Evolutionary conservation across 2,888 invertebrate genomes (phyloP), one percentile per base, ranked within the genome.

Genomic region (Polia nebulosa): DNA sequence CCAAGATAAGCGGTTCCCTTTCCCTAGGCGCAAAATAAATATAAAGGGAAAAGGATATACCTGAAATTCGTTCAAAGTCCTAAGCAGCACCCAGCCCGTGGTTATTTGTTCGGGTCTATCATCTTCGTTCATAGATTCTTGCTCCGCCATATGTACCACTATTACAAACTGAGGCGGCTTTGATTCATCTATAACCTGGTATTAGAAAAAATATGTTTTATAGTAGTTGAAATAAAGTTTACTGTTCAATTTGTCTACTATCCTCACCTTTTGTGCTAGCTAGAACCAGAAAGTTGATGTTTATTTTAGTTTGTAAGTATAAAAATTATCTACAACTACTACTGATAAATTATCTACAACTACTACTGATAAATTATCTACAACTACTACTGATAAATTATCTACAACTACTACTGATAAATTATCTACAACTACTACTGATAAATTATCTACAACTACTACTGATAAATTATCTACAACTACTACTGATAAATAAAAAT

Each of bases 81-180:
- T 92, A 72, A 96, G 81, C 34, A 96, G 80, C 52, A 96, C 96
- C 96, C 96, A 96, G 0, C 96, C 96, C 0, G 96, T 95, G 15
- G 95, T 92, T 53, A 96, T 96, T 72, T 95, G 95, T 73, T 96
- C 96, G 0, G 95, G 94, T 36, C 87, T 96, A 89, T 90, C 97
- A 2, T 93, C 94, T 36, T 95, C 92, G 36, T 90, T 92, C 36
- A 96, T 96, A 13, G 95, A 93, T 57, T 96, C 96, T 32, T 96
- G 94, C 76, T 97, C 96, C 25, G 96, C 96, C 93, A 98, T 97
- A 87, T 98, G 98, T 9, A 98, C 98, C 1, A 98, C 97, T 82
- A 98, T 96, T 78, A 98, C 98, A 86, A 98, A 98, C 88, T 98
- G 96, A 0, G 96, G 96, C 3, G 96, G 96, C 78, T 97, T 97